Evolutionary conservation across 2,113 vertebrate genomes (phyloP).

Genomic region (Neodon shergylaensis): DNA sequence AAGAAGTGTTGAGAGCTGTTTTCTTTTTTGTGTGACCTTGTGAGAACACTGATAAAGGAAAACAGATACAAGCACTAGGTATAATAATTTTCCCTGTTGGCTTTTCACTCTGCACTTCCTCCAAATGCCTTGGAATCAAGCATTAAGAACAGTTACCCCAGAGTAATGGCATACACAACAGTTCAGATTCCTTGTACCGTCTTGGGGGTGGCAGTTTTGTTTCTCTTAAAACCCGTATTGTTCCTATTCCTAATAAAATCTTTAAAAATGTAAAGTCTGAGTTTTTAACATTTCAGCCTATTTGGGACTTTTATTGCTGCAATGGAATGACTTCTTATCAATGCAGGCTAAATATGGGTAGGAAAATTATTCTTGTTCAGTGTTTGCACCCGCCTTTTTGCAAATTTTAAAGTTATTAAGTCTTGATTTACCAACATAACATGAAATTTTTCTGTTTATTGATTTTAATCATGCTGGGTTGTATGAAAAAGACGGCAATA

Average conservation of each 20-base stretch:
- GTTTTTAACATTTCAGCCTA: neutral
- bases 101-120: slow-evolving; percentile 1
- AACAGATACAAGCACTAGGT: neutral
- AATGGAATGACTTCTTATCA: neutral
- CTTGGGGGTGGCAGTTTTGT: neutral
- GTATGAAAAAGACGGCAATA: neutral
- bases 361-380: neutral
- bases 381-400: neutral
- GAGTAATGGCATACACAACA: neutral
- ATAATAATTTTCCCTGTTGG: neutral
- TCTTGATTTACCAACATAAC: neutral
- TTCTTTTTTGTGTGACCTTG: slow-evolving; percentile 31
- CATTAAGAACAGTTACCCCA: neutral
- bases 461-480: neutral
- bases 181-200: neutral
- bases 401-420: neutral
- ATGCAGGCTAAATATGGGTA: neutral
- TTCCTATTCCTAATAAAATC: neutral
- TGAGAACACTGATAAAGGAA: slow-evolving; percentile 37
- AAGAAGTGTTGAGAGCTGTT: slow-evolving; percentile 8
- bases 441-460: neutral
- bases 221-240: neutral
- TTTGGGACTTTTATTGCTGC: neutral
- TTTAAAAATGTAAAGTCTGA: neutral
- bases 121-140: neutral